Base-by-base conservation (phyloP, 2,888 invertebrate genomes). In the Andrena dorsata region DNA sequence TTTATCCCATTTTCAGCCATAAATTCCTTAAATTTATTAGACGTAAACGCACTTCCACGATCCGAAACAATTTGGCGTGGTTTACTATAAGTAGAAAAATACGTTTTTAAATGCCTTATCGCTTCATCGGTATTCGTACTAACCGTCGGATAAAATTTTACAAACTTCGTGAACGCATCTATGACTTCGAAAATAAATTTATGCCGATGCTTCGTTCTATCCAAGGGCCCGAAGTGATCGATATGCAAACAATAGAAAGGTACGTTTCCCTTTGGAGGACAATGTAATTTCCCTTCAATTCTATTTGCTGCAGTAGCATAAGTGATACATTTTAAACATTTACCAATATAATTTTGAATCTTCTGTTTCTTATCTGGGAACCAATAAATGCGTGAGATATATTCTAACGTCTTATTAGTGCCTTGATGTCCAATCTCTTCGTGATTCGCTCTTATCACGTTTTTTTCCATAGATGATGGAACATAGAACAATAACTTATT, bases 171-270 rank as follows among this genome's bases (percentile, higher is more conserved):
- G 53, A 79, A 64, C 2, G 41, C 41, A 51, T 79, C 79, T 2
- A 70, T 35, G 16, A 79, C 30, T 35, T 68, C 60, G 13, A 74
- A 79, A 3, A 79, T 23, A 26, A 70, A 69, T 28, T 86, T 87
- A 68, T 90, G 89, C 60, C 91, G 90, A n/a, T 90, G 79, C 61
- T 90, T 89, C 26, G 85, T 51, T 23, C 73, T 72, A 6, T 85
- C 72, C 32, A 92, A 90, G 3, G 90, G 90, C 56, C 79, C 49
- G 32, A 87, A 79, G 63, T 74, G 78, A 68, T 79, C 73, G 16
- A 79, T 56, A 41, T 79, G 73, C 2, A 79, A 6, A 35, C 51
- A 51, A 28, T 70, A n/a, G 35, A 75, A 70, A 5, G 75, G 58
- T 2, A 26, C 1, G 3, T 49, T 65, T 5, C 58, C 53, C 51